A percentile compares a stretch with the other conserved stretches of the same genome.
These are phyloP conservation scores for Agrochola lota DNA, from an alignment of 2,888 invertebrate species.

Conservation along the genomic window DNA sequence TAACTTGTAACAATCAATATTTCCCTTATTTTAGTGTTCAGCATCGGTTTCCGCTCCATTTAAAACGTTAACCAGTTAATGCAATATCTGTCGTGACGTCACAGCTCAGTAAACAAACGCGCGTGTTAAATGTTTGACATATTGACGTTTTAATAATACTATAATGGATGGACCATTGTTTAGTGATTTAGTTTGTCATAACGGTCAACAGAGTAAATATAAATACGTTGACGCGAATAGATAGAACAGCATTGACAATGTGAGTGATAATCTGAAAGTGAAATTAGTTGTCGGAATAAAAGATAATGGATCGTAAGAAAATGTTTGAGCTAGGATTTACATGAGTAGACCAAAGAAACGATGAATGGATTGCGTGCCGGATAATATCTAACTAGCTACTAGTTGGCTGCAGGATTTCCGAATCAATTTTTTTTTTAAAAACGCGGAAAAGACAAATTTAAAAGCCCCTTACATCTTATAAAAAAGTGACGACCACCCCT, in stretches of 20 bases:
- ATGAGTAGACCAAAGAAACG: neutral
- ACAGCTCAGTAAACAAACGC: conserved; percentile 22
- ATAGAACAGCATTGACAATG: neutral
- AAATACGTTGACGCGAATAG: neutral
- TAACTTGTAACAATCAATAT: conserved; percentile 38
- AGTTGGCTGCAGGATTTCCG: neutral
- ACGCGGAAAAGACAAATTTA: no score
- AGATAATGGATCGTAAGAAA: no score
- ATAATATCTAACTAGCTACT: neutral
- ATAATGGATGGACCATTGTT: conserved; percentile 21
- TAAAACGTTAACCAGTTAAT: conserved; percentile 26
- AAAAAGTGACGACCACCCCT: no score
- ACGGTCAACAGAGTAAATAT: neutral
- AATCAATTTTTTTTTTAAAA: no score
- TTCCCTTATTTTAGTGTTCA: conserved; percentile 41
- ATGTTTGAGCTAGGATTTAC: no score
- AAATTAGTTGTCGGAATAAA: neutral
- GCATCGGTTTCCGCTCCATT: conserved; percentile 40
- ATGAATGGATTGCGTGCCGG: neutral
- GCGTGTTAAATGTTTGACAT: conserved; percentile 32
- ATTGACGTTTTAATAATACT: conserved; percentile 44
- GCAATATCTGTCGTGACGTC: conserved; percentile 33
- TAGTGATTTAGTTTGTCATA: conserved; percentile 18
- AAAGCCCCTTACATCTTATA: no score
- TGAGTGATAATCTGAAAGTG: neutral